Evolutionary conservation across 2,797 vertebrate genomes (phyloP).

Genomic region (Gallinago solitaria): DNA sequence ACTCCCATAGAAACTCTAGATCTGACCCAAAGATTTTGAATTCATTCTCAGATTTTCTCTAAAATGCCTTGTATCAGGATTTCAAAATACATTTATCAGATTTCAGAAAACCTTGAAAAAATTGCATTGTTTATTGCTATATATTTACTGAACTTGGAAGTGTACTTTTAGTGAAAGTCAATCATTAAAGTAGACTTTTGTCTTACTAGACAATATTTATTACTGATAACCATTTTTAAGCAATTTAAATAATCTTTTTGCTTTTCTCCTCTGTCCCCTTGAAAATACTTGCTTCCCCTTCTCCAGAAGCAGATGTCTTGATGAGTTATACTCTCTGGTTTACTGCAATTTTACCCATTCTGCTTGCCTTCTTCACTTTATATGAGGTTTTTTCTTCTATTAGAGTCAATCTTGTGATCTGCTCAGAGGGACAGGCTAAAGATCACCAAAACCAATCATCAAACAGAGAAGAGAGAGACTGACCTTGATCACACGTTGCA

Average conservation of each 20-base stretch:
- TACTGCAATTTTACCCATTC: not conserved
- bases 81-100: not conserved
- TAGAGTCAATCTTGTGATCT: not conserved
- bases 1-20: not conserved
- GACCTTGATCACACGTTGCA: not conserved
- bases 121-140: not conserved
- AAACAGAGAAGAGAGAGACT: not conserved
- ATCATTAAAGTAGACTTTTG: not conserved
- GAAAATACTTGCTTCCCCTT: not conserved
- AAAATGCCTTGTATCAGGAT: not conserved
- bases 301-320: not conserved
- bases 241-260: not conserved
- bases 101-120: not conserved
- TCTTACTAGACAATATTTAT: not conserved
- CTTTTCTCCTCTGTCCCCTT: not conserved
- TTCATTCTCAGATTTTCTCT: not conserved
- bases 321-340: not conserved
- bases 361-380: not conserved
- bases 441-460: not conserved
- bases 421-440: not conserved
- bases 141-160: not conserved
- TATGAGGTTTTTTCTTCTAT: not conserved
- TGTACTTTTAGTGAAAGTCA: not conserved
- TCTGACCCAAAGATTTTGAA: not conserved
- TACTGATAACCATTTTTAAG: not conserved